phyloP scores from a whole-genome alignment of 2,888 invertebrate genomes.

The Crepidodera aurea region DNA sequence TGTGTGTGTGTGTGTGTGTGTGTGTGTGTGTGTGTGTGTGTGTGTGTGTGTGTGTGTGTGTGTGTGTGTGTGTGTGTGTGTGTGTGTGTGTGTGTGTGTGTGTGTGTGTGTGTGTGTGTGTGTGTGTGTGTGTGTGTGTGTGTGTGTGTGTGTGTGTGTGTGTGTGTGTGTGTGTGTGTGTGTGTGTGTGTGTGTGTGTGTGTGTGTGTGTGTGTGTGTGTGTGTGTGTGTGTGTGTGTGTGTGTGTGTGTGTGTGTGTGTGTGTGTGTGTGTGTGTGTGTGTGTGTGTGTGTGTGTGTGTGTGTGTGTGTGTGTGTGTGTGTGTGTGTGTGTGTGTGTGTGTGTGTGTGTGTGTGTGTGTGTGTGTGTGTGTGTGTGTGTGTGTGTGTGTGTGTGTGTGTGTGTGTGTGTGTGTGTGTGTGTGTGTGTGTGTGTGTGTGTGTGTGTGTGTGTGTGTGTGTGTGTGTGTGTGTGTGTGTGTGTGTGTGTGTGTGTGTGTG shows the following conservation, averaged over 20 bases:
- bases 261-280: slow-evolving; percentile 3
- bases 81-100: background rate
- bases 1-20: no score
- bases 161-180: slow-evolving; percentile 3
- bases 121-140: slow-evolving; percentile 3
- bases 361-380: slow-evolving; percentile 3
- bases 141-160: slow-evolving; percentile 3
- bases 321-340: slow-evolving; percentile 3
- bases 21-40: no score
- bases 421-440: slow-evolving; percentile 3
- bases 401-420: slow-evolving; percentile 3
- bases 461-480: slow-evolving; percentile 3
- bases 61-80: no score
- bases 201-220: slow-evolving; percentile 3
- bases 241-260: slow-evolving; percentile 3
- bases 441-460: slow-evolving; percentile 3
- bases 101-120: slow-evolving; percentile 2
- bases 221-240: slow-evolving; percentile 3
- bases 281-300: slow-evolving; percentile 3
- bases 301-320: slow-evolving; percentile 3
- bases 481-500: slow-evolving; percentile 3
- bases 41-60: no score
- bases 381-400: slow-evolving; percentile 3
- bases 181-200: slow-evolving; percentile 3
- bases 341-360: slow-evolving; percentile 3